These are phyloP conservation scores for Drosophila nikananu DNA, from an alignment of 1,140 invertebrate genomes.

Conservation along the genomic window DNA sequence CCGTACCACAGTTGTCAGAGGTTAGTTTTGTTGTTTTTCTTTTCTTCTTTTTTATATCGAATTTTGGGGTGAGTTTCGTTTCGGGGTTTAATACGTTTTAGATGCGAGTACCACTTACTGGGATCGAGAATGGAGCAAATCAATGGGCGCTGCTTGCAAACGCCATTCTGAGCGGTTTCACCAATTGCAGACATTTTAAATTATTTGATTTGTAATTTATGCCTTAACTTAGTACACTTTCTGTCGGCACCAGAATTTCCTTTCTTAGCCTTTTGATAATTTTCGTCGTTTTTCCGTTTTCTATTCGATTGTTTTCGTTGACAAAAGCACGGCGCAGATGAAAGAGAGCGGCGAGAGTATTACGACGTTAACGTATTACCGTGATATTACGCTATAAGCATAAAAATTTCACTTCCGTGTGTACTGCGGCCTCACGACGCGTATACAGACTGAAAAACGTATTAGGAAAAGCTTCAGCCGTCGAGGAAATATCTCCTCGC, in stretches of 20 bases:
- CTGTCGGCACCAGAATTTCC: constrained; percentile 23
- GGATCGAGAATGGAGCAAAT: constrained; percentile 85
- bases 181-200: constrained; percentile 67
- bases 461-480: constrained; percentile 55
- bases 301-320: constrained; percentile 43
- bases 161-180: constrained; percentile 78
- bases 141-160: constrained; percentile 78
- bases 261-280: constrained; percentile 22
- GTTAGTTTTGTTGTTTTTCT: constrained; percentile 67
- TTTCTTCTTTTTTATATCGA: constrained; percentile 10
- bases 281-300: constrained; percentile 33
- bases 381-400: constrained; percentile 46
- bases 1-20: constrained; percentile 58
- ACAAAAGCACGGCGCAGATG: constrained; percentile 50
- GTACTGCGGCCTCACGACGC: constrained; percentile 63
- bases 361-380: constrained; percentile 54
- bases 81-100: constrained; percentile 30
- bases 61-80: constrained; percentile 46
- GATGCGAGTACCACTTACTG: constrained; percentile 69
- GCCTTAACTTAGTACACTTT: constrained; percentile 12
- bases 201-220: constrained; percentile 23
- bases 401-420: constrained; percentile 54
- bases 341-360: constrained; percentile 33
- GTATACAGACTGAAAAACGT: constrained; percentile 72
- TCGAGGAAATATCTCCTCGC: constrained; percentile 10